phyloP scores from a whole-genome alignment of 2,797 vertebrate species.

The Dendrocincla fuliginosa region DNA sequence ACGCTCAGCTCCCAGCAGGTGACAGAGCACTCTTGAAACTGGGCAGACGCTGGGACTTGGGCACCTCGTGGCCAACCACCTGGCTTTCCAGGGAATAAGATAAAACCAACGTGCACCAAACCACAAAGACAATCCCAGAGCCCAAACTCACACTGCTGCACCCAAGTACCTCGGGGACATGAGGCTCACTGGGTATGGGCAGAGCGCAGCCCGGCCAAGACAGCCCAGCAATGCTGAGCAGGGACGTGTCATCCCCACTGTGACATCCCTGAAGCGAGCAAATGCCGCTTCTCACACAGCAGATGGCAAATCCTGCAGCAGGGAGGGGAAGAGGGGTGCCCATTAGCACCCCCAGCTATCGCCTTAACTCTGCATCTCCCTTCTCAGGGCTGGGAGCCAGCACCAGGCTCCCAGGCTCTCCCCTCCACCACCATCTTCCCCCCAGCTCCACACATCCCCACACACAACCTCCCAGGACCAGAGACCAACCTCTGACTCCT shows the following conservation, averaged over 20 bases:
- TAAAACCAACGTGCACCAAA: not conserved
- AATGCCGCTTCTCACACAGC: constrained; percentile 46
- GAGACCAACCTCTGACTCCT: not conserved
- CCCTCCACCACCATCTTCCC: not conserved
- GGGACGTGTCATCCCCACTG: not conserved
- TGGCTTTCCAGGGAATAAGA: not conserved
- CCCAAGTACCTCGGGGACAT: not conserved
- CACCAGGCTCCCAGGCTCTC: not conserved
- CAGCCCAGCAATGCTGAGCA: not conserved
- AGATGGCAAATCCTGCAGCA: constrained; percentile 32
- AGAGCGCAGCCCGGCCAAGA: not conserved
- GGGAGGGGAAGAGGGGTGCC: constrained; percentile 41
- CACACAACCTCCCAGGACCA: not conserved
- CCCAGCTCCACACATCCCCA: not conserved
- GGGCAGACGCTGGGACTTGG: not conserved
- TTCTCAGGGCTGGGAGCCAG: constrained; percentile 47
- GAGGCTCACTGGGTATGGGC: not conserved
- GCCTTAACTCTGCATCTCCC: constrained; percentile 29
- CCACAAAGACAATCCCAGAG: not conserved
- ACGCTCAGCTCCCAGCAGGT: accelerated
- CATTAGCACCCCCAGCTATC: constrained; percentile 48
- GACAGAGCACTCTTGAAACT: too few relatives aligned
- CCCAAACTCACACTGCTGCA: not conserved
- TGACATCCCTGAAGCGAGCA: constrained; percentile 25
- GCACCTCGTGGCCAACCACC: not conserved